phyloP scores from a whole-genome alignment of 2,113 vertebrate genomes.

The Chloebia gouldiae region DNA sequence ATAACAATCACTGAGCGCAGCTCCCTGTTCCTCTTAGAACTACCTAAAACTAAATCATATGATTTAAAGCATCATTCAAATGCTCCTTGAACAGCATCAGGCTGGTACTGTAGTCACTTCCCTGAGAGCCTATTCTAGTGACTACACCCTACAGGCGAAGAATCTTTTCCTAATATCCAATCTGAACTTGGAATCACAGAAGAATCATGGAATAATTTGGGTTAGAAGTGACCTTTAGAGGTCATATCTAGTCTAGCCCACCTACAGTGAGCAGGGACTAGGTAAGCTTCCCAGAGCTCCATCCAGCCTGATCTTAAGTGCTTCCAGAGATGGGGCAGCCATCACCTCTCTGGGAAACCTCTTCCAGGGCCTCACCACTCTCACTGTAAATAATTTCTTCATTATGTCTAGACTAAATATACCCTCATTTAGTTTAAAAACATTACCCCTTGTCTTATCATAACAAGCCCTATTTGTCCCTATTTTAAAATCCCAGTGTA shows the following conservation, averaged over 20 bases:
- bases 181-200: background rate
- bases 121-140: background rate
- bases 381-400: background rate
- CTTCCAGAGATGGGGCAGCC: background rate
- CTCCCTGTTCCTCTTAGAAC: background rate
- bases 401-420: background rate
- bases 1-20: background rate
- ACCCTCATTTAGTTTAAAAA: background rate
- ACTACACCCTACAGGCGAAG: background rate
- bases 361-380: background rate
- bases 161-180: background rate
- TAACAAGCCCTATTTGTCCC: background rate
- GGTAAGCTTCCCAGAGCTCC: background rate
- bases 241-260: background rate
- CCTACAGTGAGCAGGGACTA: background rate
- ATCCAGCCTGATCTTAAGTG: background rate
- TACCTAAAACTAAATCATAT: background rate
- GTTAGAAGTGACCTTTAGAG: background rate
- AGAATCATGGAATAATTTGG: background rate
- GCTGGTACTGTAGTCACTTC: background rate
- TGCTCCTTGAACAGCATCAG: background rate
- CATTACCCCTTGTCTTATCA: background rate
- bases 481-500: background rate
- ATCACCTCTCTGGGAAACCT: background rate
- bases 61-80: background rate